These are phyloP conservation scores for Cyanoliseus patagonus DNA, from an alignment of 2,113 vertebrate species.

Conservation along the genomic window DNA sequence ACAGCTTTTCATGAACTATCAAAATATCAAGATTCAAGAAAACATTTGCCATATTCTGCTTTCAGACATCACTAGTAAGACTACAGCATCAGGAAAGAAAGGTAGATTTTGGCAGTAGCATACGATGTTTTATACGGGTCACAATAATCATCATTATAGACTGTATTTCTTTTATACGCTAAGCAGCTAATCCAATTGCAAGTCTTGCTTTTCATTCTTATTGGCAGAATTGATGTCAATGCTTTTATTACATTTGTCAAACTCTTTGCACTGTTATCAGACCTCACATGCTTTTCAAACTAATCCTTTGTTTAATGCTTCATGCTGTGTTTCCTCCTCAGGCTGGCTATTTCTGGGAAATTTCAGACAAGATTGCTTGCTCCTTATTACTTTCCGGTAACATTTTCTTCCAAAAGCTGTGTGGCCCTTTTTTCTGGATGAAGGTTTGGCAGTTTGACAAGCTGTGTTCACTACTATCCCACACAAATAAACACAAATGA, in stretches of 20 bases:
- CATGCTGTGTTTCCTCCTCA: neutral
- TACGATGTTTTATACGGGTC: rapidly evolving
- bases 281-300: neutral
- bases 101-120: neutral
- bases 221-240: neutral
- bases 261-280: neutral
- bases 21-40: neutral
- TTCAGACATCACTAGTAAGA: neutral
- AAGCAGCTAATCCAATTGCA: neutral
- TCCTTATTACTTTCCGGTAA: neutral
- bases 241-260: neutral
- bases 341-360: neutral
- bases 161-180: neutral
- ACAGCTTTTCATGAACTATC: neutral
- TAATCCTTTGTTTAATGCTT: neutral
- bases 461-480: neutral
- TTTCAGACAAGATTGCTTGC: neutral
- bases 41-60: neutral
- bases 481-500: neutral
- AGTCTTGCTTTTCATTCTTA: neutral
- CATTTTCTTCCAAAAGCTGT: neutral
- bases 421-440: neutral
- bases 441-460: neutral
- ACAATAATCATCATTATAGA: neutral
- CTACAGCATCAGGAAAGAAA: neutral